These are phyloP conservation scores for Kuschelorhynchus macadamiae DNA, from an alignment of 2,888 invertebrate genomes.

Conservation along the genomic window DNA sequence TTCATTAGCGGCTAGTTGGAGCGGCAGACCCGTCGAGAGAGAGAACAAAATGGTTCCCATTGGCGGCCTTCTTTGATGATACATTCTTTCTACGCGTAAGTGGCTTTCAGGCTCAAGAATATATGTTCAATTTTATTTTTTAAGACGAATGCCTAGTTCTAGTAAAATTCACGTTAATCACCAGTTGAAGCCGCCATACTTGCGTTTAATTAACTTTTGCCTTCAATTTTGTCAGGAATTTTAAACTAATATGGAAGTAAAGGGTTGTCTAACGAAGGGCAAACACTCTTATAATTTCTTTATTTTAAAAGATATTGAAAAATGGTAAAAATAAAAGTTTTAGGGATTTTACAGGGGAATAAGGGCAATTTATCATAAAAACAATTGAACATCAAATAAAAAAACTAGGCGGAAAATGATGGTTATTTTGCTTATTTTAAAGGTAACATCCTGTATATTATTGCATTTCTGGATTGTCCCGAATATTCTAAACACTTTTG, in stretches of 20 bases:
- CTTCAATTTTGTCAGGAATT: constrained; percentile 2
- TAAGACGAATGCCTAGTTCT: constrained; percentile 29
- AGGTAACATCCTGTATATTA: too few relatives aligned
- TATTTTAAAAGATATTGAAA: too few relatives aligned
- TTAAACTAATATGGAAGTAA: not conserved
- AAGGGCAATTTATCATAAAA: too few relatives aligned
- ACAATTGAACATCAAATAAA: too few relatives aligned
- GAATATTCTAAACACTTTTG: too few relatives aligned
- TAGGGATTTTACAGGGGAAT: too few relatives aligned
- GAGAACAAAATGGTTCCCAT: constrained; percentile 59
- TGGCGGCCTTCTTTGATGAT: constrained; percentile 58
- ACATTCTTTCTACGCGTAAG: constrained; percentile 57
- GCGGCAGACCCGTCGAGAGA: constrained; percentile 44
- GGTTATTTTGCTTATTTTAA: too few relatives aligned
- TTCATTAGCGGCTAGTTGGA: constrained; percentile 52
- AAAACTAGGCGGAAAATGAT: too few relatives aligned
- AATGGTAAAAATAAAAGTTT: too few relatives aligned
- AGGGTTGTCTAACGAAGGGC: too few relatives aligned
- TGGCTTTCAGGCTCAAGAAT: constrained; percentile 56
- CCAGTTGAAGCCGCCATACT: constrained; percentile 9
- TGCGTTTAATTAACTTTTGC: constrained; percentile 30
- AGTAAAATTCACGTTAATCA: constrained; percentile 30
- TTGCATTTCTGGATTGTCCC: too few relatives aligned
- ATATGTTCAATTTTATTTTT: constrained; percentile 55
- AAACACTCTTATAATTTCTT: too few relatives aligned